Percentiles rank a stretch among this genome's conserved stretches.
Evolutionary conservation across 2,797 vertebrate species (phyloP).

Genomic region (Lindbergichthys nudifrons): DNA sequence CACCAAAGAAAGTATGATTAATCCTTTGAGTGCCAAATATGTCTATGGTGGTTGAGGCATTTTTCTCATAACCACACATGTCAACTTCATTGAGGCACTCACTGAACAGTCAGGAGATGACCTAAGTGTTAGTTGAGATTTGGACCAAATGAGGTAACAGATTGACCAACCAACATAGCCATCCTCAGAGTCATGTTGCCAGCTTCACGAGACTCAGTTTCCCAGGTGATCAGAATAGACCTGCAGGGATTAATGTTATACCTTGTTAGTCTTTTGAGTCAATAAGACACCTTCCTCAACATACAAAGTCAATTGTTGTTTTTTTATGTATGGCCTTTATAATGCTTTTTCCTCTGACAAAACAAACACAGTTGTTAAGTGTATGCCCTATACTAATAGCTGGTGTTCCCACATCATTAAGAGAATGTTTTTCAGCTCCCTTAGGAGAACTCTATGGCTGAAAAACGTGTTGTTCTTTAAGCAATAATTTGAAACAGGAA

Average conservation of each 20-base stretch:
- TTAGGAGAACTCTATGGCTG: not conserved
- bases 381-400: not conserved
- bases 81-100: not conserved
- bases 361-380: not conserved
- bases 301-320: conserved; percentile 11
- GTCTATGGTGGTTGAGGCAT: not conserved
- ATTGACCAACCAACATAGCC: not conserved
- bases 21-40: not conserved
- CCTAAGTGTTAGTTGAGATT: not conserved
- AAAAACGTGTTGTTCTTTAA: not conserved
- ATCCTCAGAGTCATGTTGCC: not conserved
- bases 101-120: not conserved
- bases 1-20: not conserved
- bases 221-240: not conserved
- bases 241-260: not conserved
- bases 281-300: not conserved
- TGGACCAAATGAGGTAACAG: not conserved
- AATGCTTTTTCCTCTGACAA: not conserved
- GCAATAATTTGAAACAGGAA: conserved; percentile 20
- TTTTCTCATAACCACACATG: not conserved
- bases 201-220: not conserved
- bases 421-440: not conserved
- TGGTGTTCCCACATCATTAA: not conserved
- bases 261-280: not conserved
- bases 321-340: not conserved